phyloP scores from a whole-genome alignment of 2,888 invertebrate species.

The Tinea semifulvella region DNA sequence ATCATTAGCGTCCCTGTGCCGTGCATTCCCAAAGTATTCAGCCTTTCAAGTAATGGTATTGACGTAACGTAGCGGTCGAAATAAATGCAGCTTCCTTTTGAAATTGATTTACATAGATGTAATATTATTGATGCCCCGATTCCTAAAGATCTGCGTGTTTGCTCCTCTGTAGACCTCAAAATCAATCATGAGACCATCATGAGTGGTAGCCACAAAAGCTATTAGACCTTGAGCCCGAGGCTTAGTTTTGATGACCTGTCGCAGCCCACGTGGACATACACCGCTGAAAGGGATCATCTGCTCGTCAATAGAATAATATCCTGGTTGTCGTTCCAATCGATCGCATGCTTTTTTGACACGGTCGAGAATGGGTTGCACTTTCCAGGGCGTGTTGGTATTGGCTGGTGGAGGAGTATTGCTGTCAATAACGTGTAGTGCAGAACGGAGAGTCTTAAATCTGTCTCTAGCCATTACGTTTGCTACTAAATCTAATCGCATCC shows the following conservation, averaged over 20 bases:
- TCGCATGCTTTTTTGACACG: slow-evolving; percentile 12
- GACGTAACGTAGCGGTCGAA: slow-evolving; percentile 17
- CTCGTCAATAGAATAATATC: slow-evolving; percentile 13
- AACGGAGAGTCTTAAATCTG: slow-evolving; percentile 9
- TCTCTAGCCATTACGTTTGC: slow-evolving; percentile 3
- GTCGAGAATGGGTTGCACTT: slow-evolving; percentile 11
- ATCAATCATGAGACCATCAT: slow-evolving; percentile 1
- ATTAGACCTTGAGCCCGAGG: slow-evolving; percentile 12
- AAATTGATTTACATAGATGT: slow-evolving; percentile 14
- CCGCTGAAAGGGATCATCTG: slow-evolving; percentile 23
- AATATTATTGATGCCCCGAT: slow-evolving; percentile 21
- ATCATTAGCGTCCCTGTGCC: slow-evolving; percentile 9
- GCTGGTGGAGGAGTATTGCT: slow-evolving; percentile 6
- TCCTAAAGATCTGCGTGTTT: slow-evolving; percentile 20
- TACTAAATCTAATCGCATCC: slow-evolving; percentile 9
- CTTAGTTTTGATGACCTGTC: slow-evolving; percentile 21
- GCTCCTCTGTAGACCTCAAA: slow-evolving; percentile 24
- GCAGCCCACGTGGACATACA: slow-evolving; percentile 16
- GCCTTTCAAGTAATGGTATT: slow-evolving; percentile 15
- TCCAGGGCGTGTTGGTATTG: slow-evolving; percentile 13
- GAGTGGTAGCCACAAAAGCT: slow-evolving; percentile 14
- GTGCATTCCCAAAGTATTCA: slow-evolving; percentile 9
- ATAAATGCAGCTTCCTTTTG: too few species aligned
- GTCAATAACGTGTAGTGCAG: background rate
- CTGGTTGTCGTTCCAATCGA: slow-evolving; percentile 8